Base-by-base conservation (phyloP, 2,888 invertebrate species). In the Lacanobia oleracea region DNA sequence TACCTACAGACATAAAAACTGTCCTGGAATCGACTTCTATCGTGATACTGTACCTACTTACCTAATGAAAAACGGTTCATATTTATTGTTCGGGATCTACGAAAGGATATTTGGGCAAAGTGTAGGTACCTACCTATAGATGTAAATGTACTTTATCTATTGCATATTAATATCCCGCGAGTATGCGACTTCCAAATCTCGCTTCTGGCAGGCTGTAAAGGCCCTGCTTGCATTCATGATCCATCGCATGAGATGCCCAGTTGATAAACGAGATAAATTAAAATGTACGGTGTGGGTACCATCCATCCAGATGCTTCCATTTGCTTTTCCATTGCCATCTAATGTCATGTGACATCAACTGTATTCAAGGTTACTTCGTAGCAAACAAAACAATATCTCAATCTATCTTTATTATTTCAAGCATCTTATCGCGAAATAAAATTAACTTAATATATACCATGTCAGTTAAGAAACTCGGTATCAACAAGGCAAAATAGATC, bases 401-500 rank as follows among this genome's bases (percentile, higher is more conserved):
- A 66, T 21, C 0, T 23, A 23, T 75, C 4, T 18, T 48, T 21
- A 21, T 67, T 66, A 43, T 57, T 57, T 73, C 18, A 51, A 68
- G 45, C n/a, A 51, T 16, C 48, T 7, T 37, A 45, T 60, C 59
- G 21, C 57, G 53, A 59, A 78, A 74, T 50, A 18, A 75, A 51
- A 51, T 51, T 37, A 37, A 57, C 9, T 57, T 72, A 53, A 33
- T 62, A 56, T 80, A 63, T 57, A 4, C 56, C 78, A 69, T 61
- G 40, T n/a, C 33, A 14, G n/a, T 75, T 62, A 60, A 12, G 65
- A 67, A 67, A 62, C 18, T 53, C 16, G 12, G 37, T 21, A 62
- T 67, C 37, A 59, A 76, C 62, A 48, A 77, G 37, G 45, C 21
- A 75, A 61, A 72, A 62, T 65, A 66, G 37, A 73, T 72, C 57